Evolutionary conservation across 2,797 vertebrate genomes (phyloP).

Genomic region (Cyprinodon diabolis): DNA sequence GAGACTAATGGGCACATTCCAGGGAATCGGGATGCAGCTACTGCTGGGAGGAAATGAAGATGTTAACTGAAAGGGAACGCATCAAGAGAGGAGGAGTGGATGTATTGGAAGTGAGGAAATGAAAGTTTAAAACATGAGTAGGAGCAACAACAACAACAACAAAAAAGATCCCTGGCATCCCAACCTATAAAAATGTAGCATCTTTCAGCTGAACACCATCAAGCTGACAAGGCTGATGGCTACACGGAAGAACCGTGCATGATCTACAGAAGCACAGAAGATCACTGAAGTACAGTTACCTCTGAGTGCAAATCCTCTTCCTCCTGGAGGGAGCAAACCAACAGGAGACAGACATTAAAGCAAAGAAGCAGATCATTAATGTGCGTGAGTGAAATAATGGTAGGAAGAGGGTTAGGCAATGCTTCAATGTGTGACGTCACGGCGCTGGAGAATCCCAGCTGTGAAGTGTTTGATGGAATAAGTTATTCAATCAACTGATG

Average conservation of each 20-base stretch:
- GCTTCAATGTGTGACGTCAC: conserved; percentile 17
- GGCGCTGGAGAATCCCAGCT: conserved; percentile 4
- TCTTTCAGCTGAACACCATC: conserved; percentile 44
- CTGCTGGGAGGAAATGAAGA: conserved; percentile 67
- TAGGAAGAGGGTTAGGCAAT: conserved; percentile 5
- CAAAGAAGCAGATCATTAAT: conserved; percentile 36
- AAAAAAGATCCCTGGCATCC: conserved; percentile 11
- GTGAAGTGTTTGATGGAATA: conserved; percentile 13
- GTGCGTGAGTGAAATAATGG: conserved; percentile 26
- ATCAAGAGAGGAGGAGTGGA: conserved; percentile 7
- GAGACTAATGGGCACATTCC: conserved; percentile 42
- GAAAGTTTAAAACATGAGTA: conserved; percentile 27
- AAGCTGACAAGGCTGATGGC: conserved; percentile 56
- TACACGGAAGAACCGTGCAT: conserved; percentile 35
- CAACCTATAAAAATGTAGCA: conserved; percentile 17
- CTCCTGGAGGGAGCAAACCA: conserved; percentile 71
- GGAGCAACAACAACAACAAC: conserved; percentile 32
- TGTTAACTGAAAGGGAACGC: conserved; percentile 45
- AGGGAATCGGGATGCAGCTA: conserved; percentile 67
- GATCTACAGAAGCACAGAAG: conserved; percentile 21
- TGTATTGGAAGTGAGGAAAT: conserved; percentile 18
- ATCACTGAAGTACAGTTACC: conserved; percentile 72
- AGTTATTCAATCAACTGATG: background rate
- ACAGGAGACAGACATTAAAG: conserved; percentile 67
- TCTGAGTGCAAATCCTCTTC: conserved; percentile 79